Evolutionary conservation across 2,797 vertebrate species (phyloP).

Genomic region (Trachops cirrhosus): DNA sequence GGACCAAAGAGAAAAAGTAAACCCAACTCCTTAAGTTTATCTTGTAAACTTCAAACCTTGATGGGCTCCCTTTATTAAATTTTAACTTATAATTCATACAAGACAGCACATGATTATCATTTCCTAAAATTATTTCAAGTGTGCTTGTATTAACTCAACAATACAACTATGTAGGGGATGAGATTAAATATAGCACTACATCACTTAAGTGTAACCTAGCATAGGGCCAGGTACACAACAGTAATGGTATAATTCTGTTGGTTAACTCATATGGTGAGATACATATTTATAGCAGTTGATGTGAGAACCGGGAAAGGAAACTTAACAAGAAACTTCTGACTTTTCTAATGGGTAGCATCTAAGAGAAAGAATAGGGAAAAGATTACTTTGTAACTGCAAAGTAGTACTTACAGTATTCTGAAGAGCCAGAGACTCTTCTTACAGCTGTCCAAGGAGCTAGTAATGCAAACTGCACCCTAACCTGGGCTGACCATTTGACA

Average conservation of each 20-base stretch:
- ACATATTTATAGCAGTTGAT: not conserved
- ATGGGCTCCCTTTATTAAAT: not conserved
- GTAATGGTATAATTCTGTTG: not conserved
- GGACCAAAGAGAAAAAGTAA: not conserved
- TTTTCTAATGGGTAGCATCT: constrained; percentile 14
- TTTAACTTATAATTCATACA: constrained; percentile 13
- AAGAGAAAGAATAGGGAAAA: constrained; percentile 33
- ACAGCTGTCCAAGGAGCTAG: constrained; percentile 47
- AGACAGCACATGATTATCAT: constrained; percentile 16
- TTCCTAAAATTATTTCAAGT: constrained; percentile 34
- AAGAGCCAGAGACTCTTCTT: constrained; percentile 59
- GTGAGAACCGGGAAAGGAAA: not conserved
- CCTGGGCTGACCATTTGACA: constrained; percentile 28
- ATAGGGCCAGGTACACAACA: not conserved
- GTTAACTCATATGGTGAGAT: not conserved
- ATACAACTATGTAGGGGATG: not conserved
- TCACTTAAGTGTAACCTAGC: not conserved
- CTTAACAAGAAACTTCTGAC: not conserved
- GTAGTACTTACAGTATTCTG: constrained; percentile 64
- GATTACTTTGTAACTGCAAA: constrained; percentile 39
- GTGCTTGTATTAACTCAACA: constrained; percentile 21
- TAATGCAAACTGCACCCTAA: constrained; percentile 6
- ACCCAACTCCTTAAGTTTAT: not conserved
- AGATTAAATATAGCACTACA: not conserved
- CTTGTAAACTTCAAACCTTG: not conserved